Evolutionary conservation across 2,888 invertebrate genomes (phyloP), one percentile per base, ranked within the genome.

Genomic region (Habroteleia sp.): DNA sequence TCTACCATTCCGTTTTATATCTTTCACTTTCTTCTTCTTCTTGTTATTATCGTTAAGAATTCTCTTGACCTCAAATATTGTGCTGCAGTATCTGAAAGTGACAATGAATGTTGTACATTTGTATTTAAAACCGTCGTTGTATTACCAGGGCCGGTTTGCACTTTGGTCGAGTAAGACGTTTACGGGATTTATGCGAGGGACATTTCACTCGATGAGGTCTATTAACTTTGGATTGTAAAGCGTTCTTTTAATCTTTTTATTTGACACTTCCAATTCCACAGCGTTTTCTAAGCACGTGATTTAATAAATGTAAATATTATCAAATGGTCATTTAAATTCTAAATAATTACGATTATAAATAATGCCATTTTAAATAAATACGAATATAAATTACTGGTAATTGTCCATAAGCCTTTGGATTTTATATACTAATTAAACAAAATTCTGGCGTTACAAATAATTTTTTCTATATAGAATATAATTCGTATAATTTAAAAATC

Each of bases 21-120:
- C 13, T 5, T 39, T 39, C 5, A 4, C 6, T 8, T 33, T 44
- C 29, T 31, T 37, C 1, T 42, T 37, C 10, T 62, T 2, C 8
- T n/a, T 33, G 42, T 17, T 25, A 16, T 42, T 65, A 14, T 41
- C 50, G 7, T 69, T 50, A 41, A 41, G 50, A 48, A 60, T 42
- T 60, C 50, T 44, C 31, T 60, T 52, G 52, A 69, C 60, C 60
- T 60, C 37, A 69, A 60, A 69, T 60, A 44, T 69, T 60, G 44
- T 60, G 31, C 35, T 33, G 35, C 60, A 23, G 44, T 52, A 27
- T 52, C 60, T 31, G 52, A 69, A 69, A 52, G 69, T 60, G 60
- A 69, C 52, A 60, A 60, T 60, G 44, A 68, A 52, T 60, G 37
- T 42, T 69, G 50, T 52, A 60, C 29, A 52, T 60, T 60, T 69